These are phyloP conservation scores for Polydrusus tereticollis DNA, from an alignment of 2,888 invertebrate species.

Conservation along the genomic window DNA sequence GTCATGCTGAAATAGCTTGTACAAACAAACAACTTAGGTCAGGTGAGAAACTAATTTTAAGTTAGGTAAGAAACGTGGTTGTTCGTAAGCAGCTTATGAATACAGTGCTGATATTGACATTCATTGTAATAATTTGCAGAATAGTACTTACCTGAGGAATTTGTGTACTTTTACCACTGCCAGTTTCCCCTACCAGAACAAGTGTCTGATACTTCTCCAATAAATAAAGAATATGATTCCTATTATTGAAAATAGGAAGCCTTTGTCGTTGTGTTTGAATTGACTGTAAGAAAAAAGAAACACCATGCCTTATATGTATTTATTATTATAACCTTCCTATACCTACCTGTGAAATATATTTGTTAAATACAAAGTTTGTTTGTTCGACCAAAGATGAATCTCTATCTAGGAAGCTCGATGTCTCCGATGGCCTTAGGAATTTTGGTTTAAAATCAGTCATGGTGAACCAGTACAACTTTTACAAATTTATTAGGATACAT, in stretches of 20 bases:
- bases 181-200: slow-evolving; percentile 93
- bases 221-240: slow-evolving; percentile 89
- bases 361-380: slow-evolving; percentile 83
- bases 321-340: neutral
- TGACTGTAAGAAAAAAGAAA: slow-evolving; percentile 69
- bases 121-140: neutral
- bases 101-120: too few species aligned
- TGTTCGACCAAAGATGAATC: slow-evolving; percentile 57
- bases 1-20: too few species aligned
- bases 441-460: slow-evolving; percentile 66
- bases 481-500: neutral
- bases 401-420: slow-evolving; percentile 63
- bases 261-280: slow-evolving; percentile 86
- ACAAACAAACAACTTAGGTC: too few species aligned
- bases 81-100: too few species aligned
- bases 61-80: too few species aligned
- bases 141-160: slow-evolving; percentile 83
- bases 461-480: slow-evolving; percentile 40
- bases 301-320: too few species aligned
- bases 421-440: slow-evolving; percentile 65
- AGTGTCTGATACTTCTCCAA: slow-evolving; percentile 92
- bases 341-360: slow-evolving; percentile 74
- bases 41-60: too few species aligned
- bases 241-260: slow-evolving; percentile 88
- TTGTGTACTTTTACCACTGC: slow-evolving; percentile 96